Evolutionary conservation across 2,113 vertebrate species (phyloP).

Genomic region (Crotalus horridus): DNA sequence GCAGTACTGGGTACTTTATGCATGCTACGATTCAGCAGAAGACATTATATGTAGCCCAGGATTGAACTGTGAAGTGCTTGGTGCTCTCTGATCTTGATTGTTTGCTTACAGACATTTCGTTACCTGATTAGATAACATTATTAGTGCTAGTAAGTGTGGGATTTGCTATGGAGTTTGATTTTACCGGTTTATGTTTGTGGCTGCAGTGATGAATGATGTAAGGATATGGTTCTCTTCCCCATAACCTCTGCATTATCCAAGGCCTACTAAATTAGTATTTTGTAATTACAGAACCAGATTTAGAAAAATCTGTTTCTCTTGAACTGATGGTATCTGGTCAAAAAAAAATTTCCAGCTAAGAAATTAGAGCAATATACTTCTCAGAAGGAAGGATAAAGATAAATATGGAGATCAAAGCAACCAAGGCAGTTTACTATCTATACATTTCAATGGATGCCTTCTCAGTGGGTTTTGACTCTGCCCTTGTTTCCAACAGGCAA

Average conservation of each 20-base stretch:
- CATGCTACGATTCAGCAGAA: neutral
- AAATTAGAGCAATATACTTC: neutral
- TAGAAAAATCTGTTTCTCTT: neutral
- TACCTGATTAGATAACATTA: no score
- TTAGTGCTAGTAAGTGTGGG: no score
- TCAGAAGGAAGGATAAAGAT: neutral
- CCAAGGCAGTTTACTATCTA: neutral
- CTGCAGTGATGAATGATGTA: neutral
- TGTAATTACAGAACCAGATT: neutral
- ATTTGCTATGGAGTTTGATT: neutral
- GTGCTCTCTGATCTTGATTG: no score
- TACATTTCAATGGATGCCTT: conserved; percentile 3
- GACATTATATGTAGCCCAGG: neutral
- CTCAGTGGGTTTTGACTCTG: neutral
- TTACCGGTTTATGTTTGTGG: neutral
- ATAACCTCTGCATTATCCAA: neutral
- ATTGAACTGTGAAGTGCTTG: no score
- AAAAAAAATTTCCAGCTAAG: neutral
- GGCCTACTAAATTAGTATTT: neutral
- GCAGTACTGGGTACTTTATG: neutral
- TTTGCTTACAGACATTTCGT: no score
- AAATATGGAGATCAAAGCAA: neutral
- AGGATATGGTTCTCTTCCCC: neutral
- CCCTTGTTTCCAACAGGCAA: neutral
- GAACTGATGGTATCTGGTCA: neutral